Conservation (phyloP, 2,797 vertebrate species). For the Propithecus deckenii region DNA sequence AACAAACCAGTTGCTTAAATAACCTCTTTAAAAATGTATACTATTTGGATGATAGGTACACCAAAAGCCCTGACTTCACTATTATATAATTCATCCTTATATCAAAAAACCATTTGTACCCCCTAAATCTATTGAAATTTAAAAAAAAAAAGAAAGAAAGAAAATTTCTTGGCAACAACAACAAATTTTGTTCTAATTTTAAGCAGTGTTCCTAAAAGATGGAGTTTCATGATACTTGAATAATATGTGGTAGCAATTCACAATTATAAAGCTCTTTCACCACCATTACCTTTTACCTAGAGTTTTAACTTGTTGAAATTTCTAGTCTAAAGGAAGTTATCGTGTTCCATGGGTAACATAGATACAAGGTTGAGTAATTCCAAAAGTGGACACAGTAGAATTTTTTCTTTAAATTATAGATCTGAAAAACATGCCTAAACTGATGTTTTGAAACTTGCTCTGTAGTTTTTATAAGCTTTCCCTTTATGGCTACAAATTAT, state of each 20-base stretch:
- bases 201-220: not conserved
- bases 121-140: too few species aligned
- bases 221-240: not conserved
- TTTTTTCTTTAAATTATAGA: slow-evolving; percentile 48
- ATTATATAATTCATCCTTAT: too few species aligned
- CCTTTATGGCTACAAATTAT: slow-evolving; percentile 6
- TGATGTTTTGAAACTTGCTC: slow-evolving; percentile 4
- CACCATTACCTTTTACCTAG: not conserved
- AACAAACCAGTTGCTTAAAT: not conserved
- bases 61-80: too few species aligned
- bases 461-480: slow-evolving; percentile 11
- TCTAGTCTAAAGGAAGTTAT: not conserved
- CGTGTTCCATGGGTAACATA: not conserved
- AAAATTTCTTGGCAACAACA: too few species aligned
- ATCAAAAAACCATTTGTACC: too few species aligned
- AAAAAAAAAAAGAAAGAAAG: too few species aligned
- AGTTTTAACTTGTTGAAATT: not conserved
- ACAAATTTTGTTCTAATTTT: not conserved
- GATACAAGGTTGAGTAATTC: not conserved
- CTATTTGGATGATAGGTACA: too few species aligned
- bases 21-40: not conserved
- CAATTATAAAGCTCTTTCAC: not conserved
- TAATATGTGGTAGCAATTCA: not conserved
- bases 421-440: not conserved
- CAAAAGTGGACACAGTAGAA: not conserved